Evolutionary conservation across 2,888 invertebrate genomes (phyloP), one percentile per base, ranked within the genome.

Genomic region (Hesperia comma): DNA sequence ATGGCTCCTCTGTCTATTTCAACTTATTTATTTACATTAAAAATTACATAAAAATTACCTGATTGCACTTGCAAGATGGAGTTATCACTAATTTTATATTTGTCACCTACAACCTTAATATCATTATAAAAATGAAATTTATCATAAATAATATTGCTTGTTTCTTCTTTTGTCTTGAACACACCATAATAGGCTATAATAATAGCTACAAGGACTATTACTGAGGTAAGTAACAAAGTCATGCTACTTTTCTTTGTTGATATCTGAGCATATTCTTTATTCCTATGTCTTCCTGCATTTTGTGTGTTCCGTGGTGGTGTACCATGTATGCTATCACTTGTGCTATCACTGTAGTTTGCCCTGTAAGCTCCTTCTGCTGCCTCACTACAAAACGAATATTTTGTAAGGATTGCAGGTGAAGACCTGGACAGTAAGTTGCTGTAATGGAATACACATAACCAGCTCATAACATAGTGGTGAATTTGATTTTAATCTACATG

Each of bases 361-460:
- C 10, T 68, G 57, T 51, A 56, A 72, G 72, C 63, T 64, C 33
- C 26, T 55, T 56, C 33, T 32, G 43, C 19, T 63, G 82, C 79
- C 73, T 83, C 79, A 74, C 91, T 91, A 89, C 67, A 90, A 91
- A 77, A 66, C 70, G 78, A 85, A 83, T 78, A 74, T 74, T 80
- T 79, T 71, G 83, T 80, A 70, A 88, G 81, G 71, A 73, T 79
- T 79, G 87, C 79, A 71, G 90, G 89, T 79, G 86, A 84, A 71
- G 90, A 91, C 79, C 86, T 86, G 67, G 89, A 86, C 75, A 87
- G 80, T 56, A 78, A 70, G 78, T 78, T 72, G 79, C 90, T 91
- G 90, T 73, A 90, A 88, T 74, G 72, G 84, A 86, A 87, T 75
- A 83, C 56, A 84, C 76, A 86, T 84, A 84, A 85, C 84, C 85